A percentile compares a stretch with the other conserved stretches of the same genome.
Evolutionary conservation across 2,113 vertebrate genomes (phyloP).

Genomic region (Nematolebias whitei): DNA sequence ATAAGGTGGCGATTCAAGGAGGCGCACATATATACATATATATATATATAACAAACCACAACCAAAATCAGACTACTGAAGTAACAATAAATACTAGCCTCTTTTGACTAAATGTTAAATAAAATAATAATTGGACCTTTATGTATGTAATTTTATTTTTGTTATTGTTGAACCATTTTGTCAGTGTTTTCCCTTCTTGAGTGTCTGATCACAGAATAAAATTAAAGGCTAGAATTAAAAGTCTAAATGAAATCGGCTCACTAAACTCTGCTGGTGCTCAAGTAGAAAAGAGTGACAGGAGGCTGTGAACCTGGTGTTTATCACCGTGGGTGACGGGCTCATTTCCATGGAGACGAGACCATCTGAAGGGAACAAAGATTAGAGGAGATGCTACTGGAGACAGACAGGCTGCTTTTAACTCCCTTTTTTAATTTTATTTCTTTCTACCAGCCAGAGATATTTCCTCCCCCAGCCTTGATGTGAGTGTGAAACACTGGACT

Average conservation of each 20-base stretch:
- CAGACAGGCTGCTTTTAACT: background rate
- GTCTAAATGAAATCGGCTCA: background rate
- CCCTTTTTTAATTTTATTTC: too few species aligned
- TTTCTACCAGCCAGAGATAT: background rate
- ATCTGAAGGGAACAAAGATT: slow-evolving; percentile 23
- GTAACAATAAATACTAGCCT: too few species aligned
- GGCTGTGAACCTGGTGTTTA: slow-evolving; percentile 31
- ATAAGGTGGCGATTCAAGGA: too few species aligned
- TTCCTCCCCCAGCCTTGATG: background rate
- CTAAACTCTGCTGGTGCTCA: background rate
- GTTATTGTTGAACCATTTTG: background rate
- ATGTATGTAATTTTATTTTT: background rate
- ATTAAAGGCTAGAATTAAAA: background rate
- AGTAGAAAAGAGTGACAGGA: slow-evolving; percentile 22
- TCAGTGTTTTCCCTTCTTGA: background rate
- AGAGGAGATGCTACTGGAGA: background rate
- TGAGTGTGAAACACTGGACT: background rate
- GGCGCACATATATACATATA: too few species aligned
- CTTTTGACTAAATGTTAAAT: background rate
- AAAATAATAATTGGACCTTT: too few species aligned
- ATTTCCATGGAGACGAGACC: slow-evolving; percentile 41
- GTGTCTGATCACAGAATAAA: background rate
- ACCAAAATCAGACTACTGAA: too few species aligned
- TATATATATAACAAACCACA: too few species aligned
- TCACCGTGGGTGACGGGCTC: slow-evolving; percentile 14